Conservation (phyloP, 2,797 vertebrate species). For the Coregonus sp. region DNA sequence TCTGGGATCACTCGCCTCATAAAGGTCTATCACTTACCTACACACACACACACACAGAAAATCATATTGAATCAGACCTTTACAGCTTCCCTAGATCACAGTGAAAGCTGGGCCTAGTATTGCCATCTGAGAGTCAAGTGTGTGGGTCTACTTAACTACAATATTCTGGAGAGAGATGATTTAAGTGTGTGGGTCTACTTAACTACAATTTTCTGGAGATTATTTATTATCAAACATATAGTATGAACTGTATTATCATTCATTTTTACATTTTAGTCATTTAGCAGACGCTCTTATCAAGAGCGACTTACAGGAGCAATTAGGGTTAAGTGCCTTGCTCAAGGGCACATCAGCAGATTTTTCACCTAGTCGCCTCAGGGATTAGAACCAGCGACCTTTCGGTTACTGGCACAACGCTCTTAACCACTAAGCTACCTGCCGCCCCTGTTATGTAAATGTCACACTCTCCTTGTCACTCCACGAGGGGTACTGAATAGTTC, state of each 20-base stretch:
- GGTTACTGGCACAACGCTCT: no score
- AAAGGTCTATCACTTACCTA: conserved; percentile 77
- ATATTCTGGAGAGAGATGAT: background rate
- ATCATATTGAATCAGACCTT: background rate
- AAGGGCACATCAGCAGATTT: no score
- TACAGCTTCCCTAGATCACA: no score
- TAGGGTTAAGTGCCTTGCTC: no score
- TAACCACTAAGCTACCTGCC: no score
- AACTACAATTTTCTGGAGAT: background rate
- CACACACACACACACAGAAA: background rate
- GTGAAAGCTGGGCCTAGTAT: background rate
- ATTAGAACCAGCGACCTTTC: no score
- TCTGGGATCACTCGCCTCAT: conserved; percentile 69
- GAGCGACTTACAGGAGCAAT: no score
- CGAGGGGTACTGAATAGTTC: no score
- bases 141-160: background rate
- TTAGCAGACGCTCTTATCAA: no score
- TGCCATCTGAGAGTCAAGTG: background rate
- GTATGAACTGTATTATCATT: background rate
- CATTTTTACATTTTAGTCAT: background rate
- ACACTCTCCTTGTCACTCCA: no score
- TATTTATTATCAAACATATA: background rate
- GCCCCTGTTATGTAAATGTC: no score
- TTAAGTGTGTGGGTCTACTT: background rate
- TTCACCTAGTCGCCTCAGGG: no score